Base-by-base conservation (phyloP, 2,888 invertebrate genomes). In the Nudaria mundana region DNA sequence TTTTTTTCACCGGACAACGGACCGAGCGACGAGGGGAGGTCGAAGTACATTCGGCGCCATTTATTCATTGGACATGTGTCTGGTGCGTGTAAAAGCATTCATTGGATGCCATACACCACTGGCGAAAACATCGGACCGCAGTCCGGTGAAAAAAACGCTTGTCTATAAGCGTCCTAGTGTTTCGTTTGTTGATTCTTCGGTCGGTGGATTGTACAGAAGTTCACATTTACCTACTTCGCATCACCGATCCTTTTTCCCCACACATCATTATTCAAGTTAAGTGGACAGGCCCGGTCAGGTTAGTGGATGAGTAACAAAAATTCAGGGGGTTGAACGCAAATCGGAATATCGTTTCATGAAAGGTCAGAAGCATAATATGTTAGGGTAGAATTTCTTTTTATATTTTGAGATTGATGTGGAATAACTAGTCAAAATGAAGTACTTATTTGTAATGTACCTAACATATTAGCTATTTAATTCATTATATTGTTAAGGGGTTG, bases 191-290 rank as follows among this genome's bases (percentile, higher is more conserved):
- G 45, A 49, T 35, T 29, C 22, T 42, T 43, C 52, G 51, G 34
- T 40, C 40, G 48, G 34, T 43, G 60, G 56, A 63, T 68, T 63
- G 63, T 22, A 33, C 28, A 7, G 60, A 59, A 53, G 59, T 52
- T 56, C 52, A 56, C 58, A 67, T 79, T 80, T 74, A 72, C 58
- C 72, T 74, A 73, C 69, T 71, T 75, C 79, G 71, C 67, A 71
- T 71, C 66, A 55, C 61, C 63, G 66, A 71, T 68, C 76, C 77
- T 67, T 76, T 77, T 71, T 61, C 68, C 70, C 71, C 78, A 64
- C 78, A 81, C 81, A 79, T 83, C 83, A 83, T 85, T 85, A 85
- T 81, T 84, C 84, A 83, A 77, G 76, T 76, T 81, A 84, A 83
- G 80, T 82, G 82, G 83, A 81, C 79, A 74, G 77, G 59, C 63